phyloP scores from a whole-genome alignment of 2,113 vertebrate genomes.

The Equus quagga region DNA sequence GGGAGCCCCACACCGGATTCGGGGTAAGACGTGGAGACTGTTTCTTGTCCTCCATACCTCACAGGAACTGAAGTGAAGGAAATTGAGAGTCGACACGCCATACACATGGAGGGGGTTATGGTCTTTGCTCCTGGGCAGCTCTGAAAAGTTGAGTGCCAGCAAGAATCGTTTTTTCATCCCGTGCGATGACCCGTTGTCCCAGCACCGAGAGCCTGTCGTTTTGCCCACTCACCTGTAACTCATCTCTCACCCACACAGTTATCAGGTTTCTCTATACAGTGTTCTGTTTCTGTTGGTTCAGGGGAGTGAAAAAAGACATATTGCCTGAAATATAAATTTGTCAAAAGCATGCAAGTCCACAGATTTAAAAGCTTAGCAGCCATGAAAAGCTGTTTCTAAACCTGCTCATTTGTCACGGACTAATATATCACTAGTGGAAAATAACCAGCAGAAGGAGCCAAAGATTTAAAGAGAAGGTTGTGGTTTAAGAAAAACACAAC shows the following conservation, averaged over 20 bases:
- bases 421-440: slow-evolving; percentile 17
- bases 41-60: not conserved
- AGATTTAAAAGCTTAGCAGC: not conserved
- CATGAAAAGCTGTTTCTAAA: slow-evolving; percentile 31
- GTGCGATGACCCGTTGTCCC: not conserved
- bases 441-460: not conserved
- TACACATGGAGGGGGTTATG: not conserved
- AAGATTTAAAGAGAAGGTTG: not conserved
- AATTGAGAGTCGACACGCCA: not conserved
- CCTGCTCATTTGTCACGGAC: not conserved
- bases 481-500: not conserved
- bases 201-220: not conserved
- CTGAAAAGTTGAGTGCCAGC: not conserved
- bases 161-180: not conserved
- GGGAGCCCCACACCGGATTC: not conserved
- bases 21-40: not conserved
- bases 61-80: not conserved
- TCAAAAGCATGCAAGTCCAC: not conserved
- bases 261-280: not conserved
- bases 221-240: not conserved
- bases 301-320: not conserved
- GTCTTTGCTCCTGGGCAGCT: not conserved
- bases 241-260: not conserved
- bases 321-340: not conserved
- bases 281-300: slow-evolving; percentile 12